Evolutionary conservation across 2,113 vertebrate genomes (phyloP), one percentile per base, ranked within the genome.

Genomic region (mouse (Mus musculus)): DNA sequence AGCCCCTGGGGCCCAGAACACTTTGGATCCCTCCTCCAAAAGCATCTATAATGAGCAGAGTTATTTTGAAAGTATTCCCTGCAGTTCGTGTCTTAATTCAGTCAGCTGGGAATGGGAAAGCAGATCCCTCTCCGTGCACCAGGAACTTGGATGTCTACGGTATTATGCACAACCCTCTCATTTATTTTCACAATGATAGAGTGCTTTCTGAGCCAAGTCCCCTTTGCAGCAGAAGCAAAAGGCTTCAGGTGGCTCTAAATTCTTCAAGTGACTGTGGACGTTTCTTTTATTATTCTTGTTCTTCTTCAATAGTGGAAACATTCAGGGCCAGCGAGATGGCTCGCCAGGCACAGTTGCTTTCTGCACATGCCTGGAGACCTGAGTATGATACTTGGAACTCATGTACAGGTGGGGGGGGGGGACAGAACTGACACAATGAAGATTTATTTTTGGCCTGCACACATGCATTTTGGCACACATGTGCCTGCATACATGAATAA

Each of bases 51-150:
- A 97, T 87, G 96, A 98, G 92, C 91, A 96, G 94, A 96, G 82
- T 84, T 97, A 97, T 97, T 97, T 96, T 65, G 86, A 97, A 97
- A 97, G 89, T 78, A 93, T 95, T 98, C 95, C 93, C 93, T 93
- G 80, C 46, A 90, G 97, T 92, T 94, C 42, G 65, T 88, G 93
- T 88, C 96, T 97, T 97, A 97, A 97, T 94, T 91, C 97, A 93
- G 30, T 93, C 97, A 95, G 81, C 88, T 97, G 96, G 95, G 97
- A 96, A 96, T 73, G 95, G 59, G 95, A 97, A 97, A 98, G 61
- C 90, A 95, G 96, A 97, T 96, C 96, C 39, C 61, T 96, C 89
- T 97, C 94, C 52, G 56, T 80, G 91, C 89, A 96, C 95, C 92
- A 89, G 91, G 92, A 87, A 93, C 94, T 94, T 95, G 96, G 93